Evolutionary conservation across 2,888 invertebrate genomes (phyloP), one percentile per base, ranked within the genome.

Genomic region (Meteorus colon): DNA sequence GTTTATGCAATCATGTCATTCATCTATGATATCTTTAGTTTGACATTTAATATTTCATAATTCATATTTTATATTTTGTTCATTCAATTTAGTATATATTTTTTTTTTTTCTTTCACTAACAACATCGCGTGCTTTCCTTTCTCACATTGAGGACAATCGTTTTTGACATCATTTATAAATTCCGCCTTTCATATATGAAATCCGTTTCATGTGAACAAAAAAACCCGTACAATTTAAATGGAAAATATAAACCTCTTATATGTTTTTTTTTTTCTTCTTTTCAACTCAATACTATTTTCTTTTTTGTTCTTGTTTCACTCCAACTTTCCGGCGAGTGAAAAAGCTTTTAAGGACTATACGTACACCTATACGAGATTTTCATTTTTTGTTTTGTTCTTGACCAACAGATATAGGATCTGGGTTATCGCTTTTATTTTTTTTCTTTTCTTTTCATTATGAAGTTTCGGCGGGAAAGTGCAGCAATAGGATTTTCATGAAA

Each of bases 281-380:
- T 10, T 45, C 2, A 3, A 16, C 45, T 45, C 45, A 45, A 3
- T 14, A 3, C 45, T 14, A 45, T 14, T 55, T 55, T 19, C 19
- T 6, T 24, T 8, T 55, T 55, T 55, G 1, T 55, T 55, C n/a
- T 24, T 19, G 1, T 19, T 55, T 55, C 8, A 8, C 10, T 55
- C 8, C 8, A 55, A 55, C 55, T 55, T 55, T 19, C 19, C 55
- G 55, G 19, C 8, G 19, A 19, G 31, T 37, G 75, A 76, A 78
- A 80, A 80, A 80, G 80, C 78, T 80, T 80, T 80, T 80, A 80
- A 77, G 73, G 75, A 74, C 77, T 55, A 5, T 6, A 6, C 19
- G 29, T 2, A 75, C 77, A 77, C 77, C 72, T 76, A 77, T 55
- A 51, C 73, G 75, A 77, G 74, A 73, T 74, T 73, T 76, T 76